phyloP scores from a whole-genome alignment of 2,113 vertebrate genomes.

The Myotis brandtii region DNA sequence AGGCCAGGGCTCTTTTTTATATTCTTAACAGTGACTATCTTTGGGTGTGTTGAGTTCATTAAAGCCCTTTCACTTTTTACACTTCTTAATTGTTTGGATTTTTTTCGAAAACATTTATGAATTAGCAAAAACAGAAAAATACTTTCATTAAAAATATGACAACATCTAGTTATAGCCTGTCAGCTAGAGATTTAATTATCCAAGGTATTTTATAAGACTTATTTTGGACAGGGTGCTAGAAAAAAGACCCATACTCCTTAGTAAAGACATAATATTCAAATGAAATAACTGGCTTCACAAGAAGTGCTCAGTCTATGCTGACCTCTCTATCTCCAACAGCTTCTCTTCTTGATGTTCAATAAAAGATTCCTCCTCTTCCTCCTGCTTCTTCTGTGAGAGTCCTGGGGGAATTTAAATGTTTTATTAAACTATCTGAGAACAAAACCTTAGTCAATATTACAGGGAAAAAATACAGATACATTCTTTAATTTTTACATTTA shows the following conservation, averaged over 20 bases:
- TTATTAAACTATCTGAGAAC: slow-evolving; percentile 40
- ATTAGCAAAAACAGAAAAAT: slow-evolving; percentile 62
- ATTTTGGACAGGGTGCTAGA: slow-evolving; percentile 24
- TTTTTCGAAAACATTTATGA: slow-evolving; percentile 16
- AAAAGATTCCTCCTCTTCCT: slow-evolving; percentile 73
- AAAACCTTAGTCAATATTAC: slow-evolving; percentile 57
- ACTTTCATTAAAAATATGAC: neutral
- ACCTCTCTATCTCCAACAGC: slow-evolving; percentile 90
- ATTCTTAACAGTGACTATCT: slow-evolving; percentile 3
- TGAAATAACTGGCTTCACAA: slow-evolving; percentile 31
- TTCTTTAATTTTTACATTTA: slow-evolving; percentile 19
- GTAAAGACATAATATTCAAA: neutral
- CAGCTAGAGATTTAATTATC: slow-evolving; percentile 6
- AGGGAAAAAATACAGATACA: neutral
- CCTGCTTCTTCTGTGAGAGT: slow-evolving; percentile 83
- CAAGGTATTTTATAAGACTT: slow-evolving; percentile 41
- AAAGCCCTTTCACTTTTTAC: neutral
- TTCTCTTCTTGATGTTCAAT: slow-evolving; percentile 87
- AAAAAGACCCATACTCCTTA: neutral
- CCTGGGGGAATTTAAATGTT: slow-evolving; percentile 73
- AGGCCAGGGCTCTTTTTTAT: neutral
- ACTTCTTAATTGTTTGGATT: neutral
- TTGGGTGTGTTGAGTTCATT: neutral
- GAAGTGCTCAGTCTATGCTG: slow-evolving; percentile 49
- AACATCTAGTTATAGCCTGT: slow-evolving; percentile 17